Evolutionary conservation across 2,797 vertebrate genomes (phyloP), one percentile per base, ranked within the genome.

Genomic region (Falco naumanni): DNA sequence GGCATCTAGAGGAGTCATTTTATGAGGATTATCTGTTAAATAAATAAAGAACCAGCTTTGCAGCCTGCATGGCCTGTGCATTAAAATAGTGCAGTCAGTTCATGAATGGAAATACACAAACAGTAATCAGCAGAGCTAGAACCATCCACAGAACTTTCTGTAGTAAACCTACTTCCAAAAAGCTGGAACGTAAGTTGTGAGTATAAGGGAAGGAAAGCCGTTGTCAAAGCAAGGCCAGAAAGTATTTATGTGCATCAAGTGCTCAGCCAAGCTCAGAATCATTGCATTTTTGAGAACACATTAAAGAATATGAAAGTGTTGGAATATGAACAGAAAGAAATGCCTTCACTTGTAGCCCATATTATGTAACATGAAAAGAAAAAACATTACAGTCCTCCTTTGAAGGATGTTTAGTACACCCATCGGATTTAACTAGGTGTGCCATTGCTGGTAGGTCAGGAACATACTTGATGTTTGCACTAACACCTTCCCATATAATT

Each of bases 1-100:
- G 39, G 69, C 43, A 90, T 90, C 72, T 66, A 84, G 28, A 91
- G 70, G 51, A 90, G 39, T 80, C 0, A 80, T 80, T 94, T 95
- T 91, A 93, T 0, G 6, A 78, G 64, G 65, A 87, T 78, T 94
- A 90, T 81, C 79, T 72, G 43, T 86, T 86, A 91, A 91, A 95
- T 88, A 86, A 94, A 94, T 90, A 89, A 93, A 90, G 60, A 87
- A 25, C 3, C n/a, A 84, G 16, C 15, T 82, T 72, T 82, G 24
- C 60, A 86, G 48, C 24, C 74, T 64, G 10, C 24, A 37, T 28
- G 43, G 45, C 18, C 72, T 24, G 17, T 8, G 5, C 1, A 1
- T 83, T 87, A 92, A 83, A n/a, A 29, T n/a, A 82, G 21, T 41
- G 26, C n/a, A 64, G 56, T 47, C 75, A 12, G 16, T 79, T 87